phyloP scores from a whole-genome alignment of 2,797 vertebrate genomes.

The Myotis vivesi region DNA sequence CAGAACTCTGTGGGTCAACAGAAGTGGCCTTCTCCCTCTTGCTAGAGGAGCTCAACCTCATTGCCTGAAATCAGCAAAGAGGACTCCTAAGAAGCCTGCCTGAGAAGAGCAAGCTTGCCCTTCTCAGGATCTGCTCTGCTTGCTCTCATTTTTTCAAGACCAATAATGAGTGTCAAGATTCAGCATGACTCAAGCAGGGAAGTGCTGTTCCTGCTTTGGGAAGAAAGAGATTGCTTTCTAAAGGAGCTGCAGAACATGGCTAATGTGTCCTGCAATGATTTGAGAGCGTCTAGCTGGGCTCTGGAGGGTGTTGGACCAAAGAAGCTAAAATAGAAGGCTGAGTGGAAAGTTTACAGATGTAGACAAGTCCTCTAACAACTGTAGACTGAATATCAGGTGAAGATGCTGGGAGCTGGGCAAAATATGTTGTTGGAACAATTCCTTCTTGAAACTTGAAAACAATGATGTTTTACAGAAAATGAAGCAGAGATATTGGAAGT shows the following conservation, averaged over 20 bases:
- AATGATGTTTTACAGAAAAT: neutral
- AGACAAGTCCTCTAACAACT: neutral
- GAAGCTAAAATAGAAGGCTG: neutral
- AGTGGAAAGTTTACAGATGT: neutral
- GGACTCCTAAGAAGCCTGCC: neutral
- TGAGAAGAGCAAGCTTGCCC: neutral
- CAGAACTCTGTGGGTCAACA: neutral
- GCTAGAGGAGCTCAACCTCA: neutral
- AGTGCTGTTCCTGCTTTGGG: neutral
- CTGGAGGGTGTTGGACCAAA: neutral
- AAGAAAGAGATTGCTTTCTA: neutral
- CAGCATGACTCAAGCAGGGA: neutral
- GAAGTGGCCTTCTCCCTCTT: neutral
- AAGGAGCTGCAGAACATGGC: neutral
- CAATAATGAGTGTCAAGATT: neutral
- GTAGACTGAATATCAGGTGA: slow-evolving; percentile 10
- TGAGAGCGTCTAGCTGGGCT: neutral
- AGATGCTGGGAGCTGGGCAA: neutral
- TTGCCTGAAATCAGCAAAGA: neutral
- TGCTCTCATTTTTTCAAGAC: neutral
- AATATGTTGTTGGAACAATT: neutral
- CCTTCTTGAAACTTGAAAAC: neutral
- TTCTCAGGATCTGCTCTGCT: neutral
- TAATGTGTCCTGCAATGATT: neutral
- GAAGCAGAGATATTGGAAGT: neutral